These are phyloP conservation scores for Amniataba percoides DNA, from an alignment of 2,797 vertebrate species.

Conservation along the genomic window DNA sequence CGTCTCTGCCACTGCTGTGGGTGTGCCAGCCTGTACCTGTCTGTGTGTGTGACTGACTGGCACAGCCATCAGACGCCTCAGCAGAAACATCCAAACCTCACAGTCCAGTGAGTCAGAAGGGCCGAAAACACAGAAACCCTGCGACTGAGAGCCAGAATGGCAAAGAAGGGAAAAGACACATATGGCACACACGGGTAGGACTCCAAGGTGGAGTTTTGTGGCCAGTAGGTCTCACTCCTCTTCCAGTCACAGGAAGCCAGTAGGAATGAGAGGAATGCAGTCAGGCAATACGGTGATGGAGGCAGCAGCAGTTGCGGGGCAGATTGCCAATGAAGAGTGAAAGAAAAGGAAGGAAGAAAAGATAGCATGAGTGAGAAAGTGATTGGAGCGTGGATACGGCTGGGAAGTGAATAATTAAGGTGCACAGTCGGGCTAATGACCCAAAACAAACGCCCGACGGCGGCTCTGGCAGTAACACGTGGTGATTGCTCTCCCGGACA, in stretches of 20 bases:
- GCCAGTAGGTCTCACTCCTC: constrained; percentile 71
- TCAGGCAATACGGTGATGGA: constrained; percentile 78
- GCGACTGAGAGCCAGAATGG: constrained; percentile 15
- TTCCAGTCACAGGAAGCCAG: constrained; percentile 82
- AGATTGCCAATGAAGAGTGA: constrained; percentile 69
- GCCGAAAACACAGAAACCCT: not conserved
- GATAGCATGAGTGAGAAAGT: constrained; percentile 52
- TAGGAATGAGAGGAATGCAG: constrained; percentile 85
- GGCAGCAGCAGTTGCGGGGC: constrained; percentile 78
- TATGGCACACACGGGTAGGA: constrained; percentile 54
- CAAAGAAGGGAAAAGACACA: constrained; percentile 40
- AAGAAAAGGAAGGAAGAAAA: constrained; percentile 56
- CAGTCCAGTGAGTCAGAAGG: too few species aligned
- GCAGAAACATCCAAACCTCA: too few species aligned
- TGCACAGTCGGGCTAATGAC: constrained; percentile 11
- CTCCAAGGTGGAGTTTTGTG: constrained; percentile 73
- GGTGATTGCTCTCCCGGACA: constrained; percentile 10
- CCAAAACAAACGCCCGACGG: not conserved
- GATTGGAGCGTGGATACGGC: constrained; percentile 30
- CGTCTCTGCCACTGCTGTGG: not conserved
- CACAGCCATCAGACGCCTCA: not conserved
- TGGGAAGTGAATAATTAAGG: constrained; percentile 14
- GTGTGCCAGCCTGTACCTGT: not conserved
- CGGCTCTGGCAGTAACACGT: not conserved
- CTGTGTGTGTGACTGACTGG: not conserved